Conservation (phyloP, 2,888 invertebrate genomes). For the Lordiphosa andalusiaca region DNA sequence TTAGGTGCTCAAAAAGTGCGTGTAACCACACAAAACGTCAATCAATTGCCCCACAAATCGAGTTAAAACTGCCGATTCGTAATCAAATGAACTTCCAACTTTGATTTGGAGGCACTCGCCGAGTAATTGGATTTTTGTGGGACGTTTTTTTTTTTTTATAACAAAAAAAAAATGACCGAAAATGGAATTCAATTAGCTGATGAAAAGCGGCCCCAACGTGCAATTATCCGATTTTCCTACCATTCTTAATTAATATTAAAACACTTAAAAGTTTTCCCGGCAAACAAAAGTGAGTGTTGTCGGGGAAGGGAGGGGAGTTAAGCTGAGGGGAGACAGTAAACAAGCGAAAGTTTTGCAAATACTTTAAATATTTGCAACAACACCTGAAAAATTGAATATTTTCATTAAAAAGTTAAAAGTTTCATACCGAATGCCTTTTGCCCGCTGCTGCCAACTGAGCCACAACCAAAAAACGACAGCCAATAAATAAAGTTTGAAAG, state of each 20-base stretch:
- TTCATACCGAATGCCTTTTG: slow-evolving; percentile 22
- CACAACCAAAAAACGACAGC: slow-evolving; percentile 28
- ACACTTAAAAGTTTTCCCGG: slow-evolving; percentile 40
- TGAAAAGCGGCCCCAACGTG: too few relatives aligned
- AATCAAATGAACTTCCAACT: slow-evolving; percentile 50
- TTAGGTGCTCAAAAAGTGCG: slow-evolving; percentile 6
- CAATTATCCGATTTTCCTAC: slow-evolving; percentile 36
- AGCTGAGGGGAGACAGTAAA: not conserved
- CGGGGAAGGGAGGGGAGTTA: not conserved
- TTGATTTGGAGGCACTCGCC: not conserved
- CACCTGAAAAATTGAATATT: slow-evolving; percentile 72
- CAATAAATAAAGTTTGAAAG: slow-evolving; percentile 71
- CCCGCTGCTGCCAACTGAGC: not conserved
- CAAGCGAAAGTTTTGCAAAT: slow-evolving; percentile 39
- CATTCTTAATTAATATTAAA: slow-evolving; percentile 67
- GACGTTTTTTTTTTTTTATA: too few relatives aligned
- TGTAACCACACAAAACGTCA: slow-evolving; percentile 36
- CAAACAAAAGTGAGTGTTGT: slow-evolving; percentile 16
- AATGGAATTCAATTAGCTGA: too few relatives aligned
- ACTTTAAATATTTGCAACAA: slow-evolving; percentile 65
- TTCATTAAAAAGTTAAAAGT: slow-evolving; percentile 74
- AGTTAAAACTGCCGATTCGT: slow-evolving; percentile 48
- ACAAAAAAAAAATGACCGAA: too few relatives aligned
- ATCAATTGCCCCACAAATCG: slow-evolving; percentile 53
- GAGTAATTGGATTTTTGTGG: too few relatives aligned